phyloP scores from a whole-genome alignment of 2,113 vertebrate species.

The Furnarius figulus region DNA sequence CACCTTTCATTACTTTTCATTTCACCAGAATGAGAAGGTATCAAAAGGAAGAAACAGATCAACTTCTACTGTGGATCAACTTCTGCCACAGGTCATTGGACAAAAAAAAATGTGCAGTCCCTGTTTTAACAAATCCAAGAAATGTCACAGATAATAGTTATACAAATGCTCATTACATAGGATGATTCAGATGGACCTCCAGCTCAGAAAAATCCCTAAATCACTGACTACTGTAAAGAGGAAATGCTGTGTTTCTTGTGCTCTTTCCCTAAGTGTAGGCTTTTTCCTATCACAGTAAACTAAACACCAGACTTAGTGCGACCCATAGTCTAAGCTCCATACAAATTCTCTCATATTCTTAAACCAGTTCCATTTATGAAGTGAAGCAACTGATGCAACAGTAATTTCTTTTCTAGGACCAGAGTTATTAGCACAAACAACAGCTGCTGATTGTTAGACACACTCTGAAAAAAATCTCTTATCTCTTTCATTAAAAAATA shows the following conservation, averaged over 20 bases:
- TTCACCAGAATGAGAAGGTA: background rate
- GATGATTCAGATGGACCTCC: background rate
- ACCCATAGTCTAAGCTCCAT: background rate
- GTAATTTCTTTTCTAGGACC: constrained; percentile 5
- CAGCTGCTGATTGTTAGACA: constrained; percentile 19
- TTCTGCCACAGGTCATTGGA: background rate
- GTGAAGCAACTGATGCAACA: background rate
- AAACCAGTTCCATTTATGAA: background rate
- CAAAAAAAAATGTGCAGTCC: background rate
- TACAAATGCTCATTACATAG: background rate
- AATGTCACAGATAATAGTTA: background rate
- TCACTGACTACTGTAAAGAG: background rate
- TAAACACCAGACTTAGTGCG: background rate
- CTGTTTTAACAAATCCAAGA: background rate
- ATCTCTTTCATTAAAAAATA: constrained; percentile 1
- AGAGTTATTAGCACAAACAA: background rate
- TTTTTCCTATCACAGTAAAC: background rate
- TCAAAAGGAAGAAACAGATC: background rate
- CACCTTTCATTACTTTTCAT: background rate
- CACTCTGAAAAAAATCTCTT: background rate
- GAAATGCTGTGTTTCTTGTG: background rate
- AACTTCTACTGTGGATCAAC: background rate
- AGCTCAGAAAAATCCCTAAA: background rate
- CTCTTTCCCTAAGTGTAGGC: background rate
- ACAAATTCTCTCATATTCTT: background rate